Evolutionary conservation across 2,888 invertebrate species (phyloP).

Genomic region (Drosophila ustulata): DNA sequence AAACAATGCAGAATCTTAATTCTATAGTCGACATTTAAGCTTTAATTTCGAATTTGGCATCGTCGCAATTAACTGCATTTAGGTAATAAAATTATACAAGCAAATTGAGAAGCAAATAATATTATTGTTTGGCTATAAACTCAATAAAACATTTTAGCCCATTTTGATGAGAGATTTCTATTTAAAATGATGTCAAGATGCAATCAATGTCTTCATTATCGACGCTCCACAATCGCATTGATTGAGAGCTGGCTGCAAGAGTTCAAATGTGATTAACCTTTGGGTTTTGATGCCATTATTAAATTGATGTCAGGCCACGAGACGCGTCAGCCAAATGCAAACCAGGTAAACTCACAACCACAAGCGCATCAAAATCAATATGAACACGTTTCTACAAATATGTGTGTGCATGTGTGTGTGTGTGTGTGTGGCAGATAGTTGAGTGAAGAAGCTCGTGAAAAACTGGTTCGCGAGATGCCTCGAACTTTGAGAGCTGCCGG

Average conservation of each 20-base stretch:
- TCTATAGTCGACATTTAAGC: background rate
- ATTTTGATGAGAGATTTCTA: background rate
- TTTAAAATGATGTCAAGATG: background rate
- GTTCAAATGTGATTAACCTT: conserved; percentile 81
- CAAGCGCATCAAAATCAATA: conserved; percentile 5
- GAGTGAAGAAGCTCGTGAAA: conserved; percentile 2
- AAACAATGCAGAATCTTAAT: background rate
- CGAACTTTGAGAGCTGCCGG: conserved; percentile 44
- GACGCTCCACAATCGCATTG: conserved; percentile 10
- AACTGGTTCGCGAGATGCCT: conserved; percentile 64
- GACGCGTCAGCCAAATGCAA: conserved; percentile 27
- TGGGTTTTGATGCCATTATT: conserved; percentile 66
- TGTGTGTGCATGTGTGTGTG: too few species aligned
- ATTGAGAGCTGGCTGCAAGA: conserved; percentile 25
- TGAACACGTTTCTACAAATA: conserved; percentile 1
- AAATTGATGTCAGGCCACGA: conserved; percentile 63
- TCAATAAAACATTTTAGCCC: background rate
- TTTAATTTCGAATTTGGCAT: background rate
- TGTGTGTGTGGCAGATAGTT: background rate
- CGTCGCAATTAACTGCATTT: background rate
- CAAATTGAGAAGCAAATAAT: too few species aligned
- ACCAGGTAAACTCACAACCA: conserved; percentile 32
- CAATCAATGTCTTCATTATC: background rate
- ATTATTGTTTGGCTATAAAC: background rate
- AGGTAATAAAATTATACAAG: too few species aligned